Conservation (phyloP, 1,140 invertebrate species). For the Drosophila repletoides region DNA sequence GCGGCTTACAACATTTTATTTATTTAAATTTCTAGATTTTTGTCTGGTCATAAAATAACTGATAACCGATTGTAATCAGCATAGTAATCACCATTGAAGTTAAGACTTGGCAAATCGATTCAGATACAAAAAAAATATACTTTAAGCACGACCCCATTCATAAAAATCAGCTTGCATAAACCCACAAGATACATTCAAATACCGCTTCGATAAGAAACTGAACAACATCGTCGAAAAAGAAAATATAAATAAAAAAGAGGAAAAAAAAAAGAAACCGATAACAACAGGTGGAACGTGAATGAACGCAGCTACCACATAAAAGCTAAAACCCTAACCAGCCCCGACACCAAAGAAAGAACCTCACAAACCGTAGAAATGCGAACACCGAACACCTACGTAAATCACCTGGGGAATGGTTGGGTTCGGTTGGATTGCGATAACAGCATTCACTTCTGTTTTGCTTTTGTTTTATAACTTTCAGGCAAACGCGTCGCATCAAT, state of each 20-base stretch:
- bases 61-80: conserved; percentile 7
- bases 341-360: conserved; percentile 13
- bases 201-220: conserved; percentile 51
- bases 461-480: conserved; percentile 20
- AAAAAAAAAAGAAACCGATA: conserved; percentile 7
- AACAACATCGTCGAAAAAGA: neutral
- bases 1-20: neutral
- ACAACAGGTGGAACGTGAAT: conserved; percentile 71
- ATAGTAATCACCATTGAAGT: too few relatives aligned
- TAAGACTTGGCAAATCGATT: too few relatives aligned
- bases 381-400: conserved; percentile 18
- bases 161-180: conserved; percentile 35
- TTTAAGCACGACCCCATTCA: conserved; percentile 55
- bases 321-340: conserved; percentile 2
- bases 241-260: neutral
- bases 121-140: conserved; percentile 19
- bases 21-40: neutral
- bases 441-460: neutral
- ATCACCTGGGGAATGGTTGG: too few relatives aligned
- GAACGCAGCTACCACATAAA: conserved; percentile 56
- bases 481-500: conserved; percentile 9
- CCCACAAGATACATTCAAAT: conserved; percentile 46
- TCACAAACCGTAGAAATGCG: neutral
- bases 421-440: conserved; percentile 26
- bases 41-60: neutral